phyloP scores from a whole-genome alignment of 1,140 invertebrate species.

The Capitella teleta region DNA sequence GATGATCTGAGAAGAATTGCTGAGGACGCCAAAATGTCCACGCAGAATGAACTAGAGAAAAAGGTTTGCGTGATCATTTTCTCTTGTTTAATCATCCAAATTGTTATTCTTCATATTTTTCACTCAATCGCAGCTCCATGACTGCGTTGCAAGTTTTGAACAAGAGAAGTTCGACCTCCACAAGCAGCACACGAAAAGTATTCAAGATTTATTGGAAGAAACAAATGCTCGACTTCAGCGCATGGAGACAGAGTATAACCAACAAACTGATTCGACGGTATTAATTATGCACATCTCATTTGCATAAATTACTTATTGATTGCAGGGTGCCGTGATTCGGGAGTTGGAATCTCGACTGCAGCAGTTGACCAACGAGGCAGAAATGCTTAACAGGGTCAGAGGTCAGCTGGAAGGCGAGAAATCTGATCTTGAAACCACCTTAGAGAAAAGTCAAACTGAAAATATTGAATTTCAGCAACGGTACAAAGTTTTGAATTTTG shows the following conservation, averaged over 20 bases:
- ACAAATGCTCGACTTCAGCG: slow-evolving; percentile 35
- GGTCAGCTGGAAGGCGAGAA: slow-evolving; percentile 27
- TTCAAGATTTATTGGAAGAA: slow-evolving; percentile 40
- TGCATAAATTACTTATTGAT: neutral
- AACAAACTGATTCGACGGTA: slow-evolving; percentile 31
- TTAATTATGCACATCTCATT: neutral
- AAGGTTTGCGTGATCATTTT: slow-evolving; percentile 19
- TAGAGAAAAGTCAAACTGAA: slow-evolving; percentile 23
- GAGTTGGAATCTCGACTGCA: slow-evolving; percentile 36
- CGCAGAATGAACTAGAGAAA: slow-evolving; percentile 34
- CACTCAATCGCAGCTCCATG: neutral
- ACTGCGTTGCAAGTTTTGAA: slow-evolving; percentile 28
- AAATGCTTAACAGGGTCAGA: slow-evolving; percentile 24
- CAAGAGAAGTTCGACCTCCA: slow-evolving; percentile 42
- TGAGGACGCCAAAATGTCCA: slow-evolving; percentile 28
- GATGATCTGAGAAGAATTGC: slow-evolving; percentile 29
- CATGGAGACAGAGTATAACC: slow-evolving; percentile 39
- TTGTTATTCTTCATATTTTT: too few relatives aligned
- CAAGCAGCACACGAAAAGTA: slow-evolving; percentile 39
- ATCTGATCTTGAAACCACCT: slow-evolving; percentile 19
- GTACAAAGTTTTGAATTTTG: slow-evolving; percentile 3
- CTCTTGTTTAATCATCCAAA: too few relatives aligned
- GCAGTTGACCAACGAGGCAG: slow-evolving; percentile 33
- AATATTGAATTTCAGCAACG: slow-evolving; percentile 18
- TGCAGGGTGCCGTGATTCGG: slow-evolving; percentile 30